Evolutionary conservation across 2,113 vertebrate genomes (phyloP).

Genomic region (Cercocebus atys): DNA sequence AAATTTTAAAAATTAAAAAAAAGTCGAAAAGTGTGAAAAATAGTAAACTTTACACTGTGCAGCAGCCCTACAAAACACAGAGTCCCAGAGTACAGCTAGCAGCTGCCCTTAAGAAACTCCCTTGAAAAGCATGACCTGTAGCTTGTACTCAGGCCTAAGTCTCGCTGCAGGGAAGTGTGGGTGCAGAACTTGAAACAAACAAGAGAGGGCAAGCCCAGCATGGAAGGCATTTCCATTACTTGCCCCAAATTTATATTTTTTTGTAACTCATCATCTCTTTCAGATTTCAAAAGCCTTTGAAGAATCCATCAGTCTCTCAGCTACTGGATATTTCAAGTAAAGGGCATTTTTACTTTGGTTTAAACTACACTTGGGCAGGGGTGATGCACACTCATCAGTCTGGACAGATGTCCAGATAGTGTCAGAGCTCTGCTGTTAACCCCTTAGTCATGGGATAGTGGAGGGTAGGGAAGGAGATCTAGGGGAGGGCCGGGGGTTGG

Average conservation of each 20-base stretch:
- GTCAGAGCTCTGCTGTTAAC: neutral
- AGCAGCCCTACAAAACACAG: neutral
- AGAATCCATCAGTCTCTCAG: constrained; percentile 90
- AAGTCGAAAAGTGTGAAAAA: neutral
- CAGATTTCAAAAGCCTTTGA: constrained; percentile 87
- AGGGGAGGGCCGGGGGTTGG: neutral
- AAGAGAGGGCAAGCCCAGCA: neutral
- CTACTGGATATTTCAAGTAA: constrained; percentile 92
- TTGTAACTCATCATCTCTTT: constrained; percentile 54
- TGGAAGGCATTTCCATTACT: neutral
- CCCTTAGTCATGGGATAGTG: neutral
- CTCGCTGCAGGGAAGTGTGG: accelerated
- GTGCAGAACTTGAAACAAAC: neutral
- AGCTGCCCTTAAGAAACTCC: neutral
- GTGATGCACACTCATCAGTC: neutral
- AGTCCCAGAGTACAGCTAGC: neutral
- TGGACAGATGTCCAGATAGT: neutral
- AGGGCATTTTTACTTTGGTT: neutral
- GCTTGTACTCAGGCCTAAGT: accelerated
- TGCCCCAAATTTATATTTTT: neutral
- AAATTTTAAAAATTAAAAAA: too few species aligned
- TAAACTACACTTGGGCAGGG: neutral
- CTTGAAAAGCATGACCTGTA: neutral
- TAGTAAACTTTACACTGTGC: neutral
- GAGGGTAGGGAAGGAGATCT: neutral